Evolutionary conservation across 1,140 invertebrate species (phyloP).

Genomic region (Macrobrachium nipponense): DNA sequence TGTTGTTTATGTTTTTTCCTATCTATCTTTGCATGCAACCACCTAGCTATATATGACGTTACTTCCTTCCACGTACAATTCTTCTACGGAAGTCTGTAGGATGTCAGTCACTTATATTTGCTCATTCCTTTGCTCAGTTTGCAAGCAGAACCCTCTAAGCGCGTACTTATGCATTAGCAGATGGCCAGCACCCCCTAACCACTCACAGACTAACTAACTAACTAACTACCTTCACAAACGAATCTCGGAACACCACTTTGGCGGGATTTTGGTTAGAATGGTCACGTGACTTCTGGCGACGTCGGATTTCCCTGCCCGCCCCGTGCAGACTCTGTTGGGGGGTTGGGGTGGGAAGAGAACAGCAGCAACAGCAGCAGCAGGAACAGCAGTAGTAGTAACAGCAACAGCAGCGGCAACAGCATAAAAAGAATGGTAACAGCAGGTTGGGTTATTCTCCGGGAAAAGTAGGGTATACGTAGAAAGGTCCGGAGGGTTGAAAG

Average conservation of each 20-base stretch:
- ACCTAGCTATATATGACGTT: neutral
- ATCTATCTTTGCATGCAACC: neutral
- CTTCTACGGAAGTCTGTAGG: too few species aligned
- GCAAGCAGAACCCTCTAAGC: too few species aligned
- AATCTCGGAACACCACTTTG: slow-evolving; percentile 25
- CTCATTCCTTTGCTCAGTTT: too few species aligned
- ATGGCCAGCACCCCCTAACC: too few species aligned
- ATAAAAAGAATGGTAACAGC: too few species aligned
- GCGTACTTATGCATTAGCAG: too few species aligned
- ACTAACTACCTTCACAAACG: slow-evolving; percentile 38
- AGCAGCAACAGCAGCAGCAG: neutral
- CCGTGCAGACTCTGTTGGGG: slow-evolving; percentile 40
- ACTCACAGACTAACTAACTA: neutral
- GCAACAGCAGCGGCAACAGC: neutral
- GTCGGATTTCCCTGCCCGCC: neutral
- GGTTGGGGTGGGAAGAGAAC: neutral
- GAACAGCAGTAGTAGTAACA: neutral
- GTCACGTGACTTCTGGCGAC: slow-evolving; percentile 23
- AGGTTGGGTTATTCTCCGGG: too few species aligned
- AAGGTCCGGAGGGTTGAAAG: too few species aligned
- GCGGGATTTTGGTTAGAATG: slow-evolving; percentile 6
- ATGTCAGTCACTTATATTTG: too few species aligned
- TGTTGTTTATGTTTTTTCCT: neutral
- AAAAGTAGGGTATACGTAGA: too few species aligned
- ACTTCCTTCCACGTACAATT: neutral